These are phyloP conservation scores for Lateolabrax maculatus DNA, from an alignment of 2,797 vertebrate species.

Conservation along the genomic window DNA sequence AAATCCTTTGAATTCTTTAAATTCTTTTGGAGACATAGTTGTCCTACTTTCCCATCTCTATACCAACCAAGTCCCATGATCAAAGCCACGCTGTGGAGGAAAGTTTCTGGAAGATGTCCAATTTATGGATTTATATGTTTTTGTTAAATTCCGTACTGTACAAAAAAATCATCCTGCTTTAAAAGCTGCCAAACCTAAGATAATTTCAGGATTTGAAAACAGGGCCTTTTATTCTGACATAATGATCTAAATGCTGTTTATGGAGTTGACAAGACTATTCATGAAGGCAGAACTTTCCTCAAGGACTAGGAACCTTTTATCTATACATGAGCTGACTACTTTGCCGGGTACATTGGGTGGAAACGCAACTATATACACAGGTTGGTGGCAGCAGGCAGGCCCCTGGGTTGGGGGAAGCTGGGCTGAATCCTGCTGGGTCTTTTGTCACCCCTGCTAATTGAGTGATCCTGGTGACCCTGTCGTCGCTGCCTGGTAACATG, in stretches of 20 bases:
- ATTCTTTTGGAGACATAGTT: neutral
- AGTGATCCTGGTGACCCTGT: conserved; percentile 80
- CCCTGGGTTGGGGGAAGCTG: conserved; percentile 62
- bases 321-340: too few relatives aligned
- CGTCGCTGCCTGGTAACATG: conserved; percentile 71
- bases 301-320: too few relatives aligned
- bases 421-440: conserved; percentile 71
- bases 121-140: neutral
- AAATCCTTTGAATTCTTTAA: neutral
- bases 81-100: neutral
- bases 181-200: neutral
- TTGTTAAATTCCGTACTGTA: neutral
- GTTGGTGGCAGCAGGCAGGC: conserved; percentile 40
- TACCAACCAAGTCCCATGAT: neutral
- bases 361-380: conserved; percentile 6
- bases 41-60: neutral
- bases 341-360: too few relatives aligned
- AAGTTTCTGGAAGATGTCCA: neutral
- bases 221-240: neutral
- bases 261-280: neutral
- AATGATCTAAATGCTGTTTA: neutral
- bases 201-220: neutral
- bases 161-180: neutral
- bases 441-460: conserved; percentile 84
- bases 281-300: too few relatives aligned